Percentiles rank a stretch among this genome's conserved stretches.
Evolutionary conservation across 37 sponge, comb jelly and placozoan species (phyloP).

Genomic region (Aplysina aerophoba): DNA sequence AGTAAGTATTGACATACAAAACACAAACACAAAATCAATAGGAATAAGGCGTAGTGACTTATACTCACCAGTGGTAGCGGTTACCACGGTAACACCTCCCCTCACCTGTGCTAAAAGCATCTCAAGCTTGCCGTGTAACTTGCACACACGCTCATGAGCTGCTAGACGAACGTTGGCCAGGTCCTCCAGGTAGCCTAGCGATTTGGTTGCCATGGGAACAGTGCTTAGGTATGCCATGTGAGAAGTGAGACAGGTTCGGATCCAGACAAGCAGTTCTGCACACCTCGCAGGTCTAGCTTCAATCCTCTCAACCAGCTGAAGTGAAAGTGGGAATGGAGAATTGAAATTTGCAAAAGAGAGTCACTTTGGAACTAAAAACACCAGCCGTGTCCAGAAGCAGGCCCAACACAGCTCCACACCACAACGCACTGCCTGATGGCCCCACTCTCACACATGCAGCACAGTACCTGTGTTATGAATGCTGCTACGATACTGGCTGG

Average conservation of each 20-base stretch:
- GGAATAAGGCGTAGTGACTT: too few species aligned
- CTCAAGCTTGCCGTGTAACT: slow-evolving; percentile 25
- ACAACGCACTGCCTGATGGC: too few species aligned
- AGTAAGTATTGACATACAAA: too few species aligned
- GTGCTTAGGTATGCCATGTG: slow-evolving; percentile 15
- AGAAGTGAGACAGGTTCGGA: not conserved
- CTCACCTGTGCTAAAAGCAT: not conserved
- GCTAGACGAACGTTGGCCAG: not conserved
- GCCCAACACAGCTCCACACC: not conserved
- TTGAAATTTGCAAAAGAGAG: too few species aligned
- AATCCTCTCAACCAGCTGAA: slow-evolving; percentile 24
- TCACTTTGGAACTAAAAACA: too few species aligned
- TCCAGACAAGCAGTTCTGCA: not conserved
- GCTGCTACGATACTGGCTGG: not conserved
- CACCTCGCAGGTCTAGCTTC: not conserved
- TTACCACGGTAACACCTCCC: too few species aligned
- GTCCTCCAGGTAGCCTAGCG: slow-evolving; percentile 31
- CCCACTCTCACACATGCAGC: not conserved
- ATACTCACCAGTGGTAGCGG: too few species aligned
- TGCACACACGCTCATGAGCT: not conserved
- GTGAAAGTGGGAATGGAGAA: too few species aligned
- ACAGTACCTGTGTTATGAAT: slow-evolving; percentile 5
- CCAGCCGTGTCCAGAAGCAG: too few species aligned
- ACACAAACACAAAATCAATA: too few species aligned
- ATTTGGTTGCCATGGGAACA: slow-evolving; percentile 28